phyloP scores from a whole-genome alignment of 2,888 invertebrate species.

The Malachius bipustulatus region DNA sequence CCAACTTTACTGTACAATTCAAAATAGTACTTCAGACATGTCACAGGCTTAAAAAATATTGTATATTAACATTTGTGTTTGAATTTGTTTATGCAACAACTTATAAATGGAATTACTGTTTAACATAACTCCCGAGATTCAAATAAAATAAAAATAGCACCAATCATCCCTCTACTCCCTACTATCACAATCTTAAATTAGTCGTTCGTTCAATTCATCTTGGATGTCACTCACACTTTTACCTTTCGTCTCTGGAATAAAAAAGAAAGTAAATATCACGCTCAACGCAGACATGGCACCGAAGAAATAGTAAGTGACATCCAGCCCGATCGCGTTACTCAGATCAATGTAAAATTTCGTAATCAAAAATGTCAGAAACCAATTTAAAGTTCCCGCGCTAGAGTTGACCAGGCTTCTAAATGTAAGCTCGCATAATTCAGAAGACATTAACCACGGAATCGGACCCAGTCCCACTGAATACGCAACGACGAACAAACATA shows the following conservation, averaged over 20 bases:
- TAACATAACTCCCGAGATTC: no score
- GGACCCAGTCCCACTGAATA: constrained; percentile 81
- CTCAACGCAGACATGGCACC: constrained; percentile 53
- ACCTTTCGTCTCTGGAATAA: constrained; percentile 32
- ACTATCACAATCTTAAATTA: no score
- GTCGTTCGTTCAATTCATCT: constrained; percentile 20
- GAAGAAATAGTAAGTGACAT: constrained; percentile 65
- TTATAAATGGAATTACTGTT: no score
- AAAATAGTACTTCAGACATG: no score
- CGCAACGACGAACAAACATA: constrained; percentile 65
- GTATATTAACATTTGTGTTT: no score
- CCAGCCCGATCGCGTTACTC: constrained; percentile 43
- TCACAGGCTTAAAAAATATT: no score
- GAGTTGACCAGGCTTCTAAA: constrained; percentile 68
- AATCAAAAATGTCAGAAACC: constrained; percentile 69
- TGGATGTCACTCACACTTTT: constrained; percentile 30
- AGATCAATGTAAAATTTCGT: constrained; percentile 60
- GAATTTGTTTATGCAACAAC: no score
- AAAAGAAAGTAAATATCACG: constrained; percentile 43
- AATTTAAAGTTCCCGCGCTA: constrained; percentile 69
- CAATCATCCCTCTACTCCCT: no score
- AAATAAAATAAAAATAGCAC: no score
- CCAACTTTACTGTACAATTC: no score
- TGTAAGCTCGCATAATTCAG: constrained; percentile 70
- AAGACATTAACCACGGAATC: constrained; percentile 76